These are phyloP conservation scores for Chrysopilus asiliformis DNA, from an alignment of 2,888 invertebrate genomes.

Conservation along the genomic window DNA sequence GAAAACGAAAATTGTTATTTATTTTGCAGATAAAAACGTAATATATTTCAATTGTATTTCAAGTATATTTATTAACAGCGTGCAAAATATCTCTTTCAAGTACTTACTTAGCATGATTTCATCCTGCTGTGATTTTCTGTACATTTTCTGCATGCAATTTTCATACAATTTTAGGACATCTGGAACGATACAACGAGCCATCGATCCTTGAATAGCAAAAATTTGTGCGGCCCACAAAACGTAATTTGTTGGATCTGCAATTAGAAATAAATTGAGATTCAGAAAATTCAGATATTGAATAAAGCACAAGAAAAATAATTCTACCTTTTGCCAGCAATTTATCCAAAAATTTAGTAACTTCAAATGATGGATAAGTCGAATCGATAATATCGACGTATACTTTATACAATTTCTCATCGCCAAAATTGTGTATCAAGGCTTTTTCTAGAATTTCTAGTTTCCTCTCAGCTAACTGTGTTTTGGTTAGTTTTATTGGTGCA, in stretches of 20 bases:
- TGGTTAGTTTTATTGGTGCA: constrained; percentile 25
- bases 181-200: constrained; percentile 48
- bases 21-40: no score
- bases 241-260: constrained; percentile 25
- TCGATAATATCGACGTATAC: constrained; percentile 31
- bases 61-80: no score
- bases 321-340: constrained; percentile 38
- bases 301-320: constrained; percentile 1
- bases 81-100: not conserved
- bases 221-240: constrained; percentile 31
- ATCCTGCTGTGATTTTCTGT: constrained; percentile 19
- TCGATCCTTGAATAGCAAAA: constrained; percentile 37
- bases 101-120: constrained; percentile 17
- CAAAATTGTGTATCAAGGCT: constrained; percentile 43
- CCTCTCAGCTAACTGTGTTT: constrained; percentile 36
- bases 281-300: no score
- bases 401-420: constrained; percentile 39
- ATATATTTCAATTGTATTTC: no score
- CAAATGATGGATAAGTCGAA: constrained; percentile 44
- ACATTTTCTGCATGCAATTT: constrained; percentile 33
- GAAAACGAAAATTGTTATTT: no score
- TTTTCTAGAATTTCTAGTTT: constrained; percentile 49
- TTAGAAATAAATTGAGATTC: no score
- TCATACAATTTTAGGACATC: constrained; percentile 44
- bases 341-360: constrained; percentile 39